Evolutionary conservation across 2,888 invertebrate genomes (phyloP), one percentile per base, ranked within the genome.

Genomic region (Brenthis hecate): DNA sequence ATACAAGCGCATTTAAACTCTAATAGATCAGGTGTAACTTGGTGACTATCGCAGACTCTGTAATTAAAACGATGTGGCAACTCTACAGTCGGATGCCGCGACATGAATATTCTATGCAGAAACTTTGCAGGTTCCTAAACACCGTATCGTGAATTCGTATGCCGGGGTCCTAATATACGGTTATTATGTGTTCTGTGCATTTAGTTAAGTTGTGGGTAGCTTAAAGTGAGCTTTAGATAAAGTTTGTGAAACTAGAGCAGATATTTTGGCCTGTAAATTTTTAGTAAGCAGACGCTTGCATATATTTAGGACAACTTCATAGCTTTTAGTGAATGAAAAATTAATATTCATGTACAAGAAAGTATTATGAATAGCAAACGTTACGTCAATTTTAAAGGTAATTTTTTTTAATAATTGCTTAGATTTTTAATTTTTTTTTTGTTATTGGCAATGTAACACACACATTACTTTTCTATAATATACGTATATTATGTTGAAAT

Each of bases 1-100:
- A 32, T 66, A 69, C 61, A 69, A 67, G 65, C 56, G 62, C 68
- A 71, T 74, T 77, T 75, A 73, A 76, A 77, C 68, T 76, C 75
- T 75, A 76, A 77, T 74, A 73, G 73, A 72, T 70, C 73, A 71
- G 72, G 70, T 72, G 73, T 73, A 66, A 66, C 53, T 54, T 62
- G 65, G 61, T 65, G 65, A 64, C 69, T 69, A 66, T 68, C 67
- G 74, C 72, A 65, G 71, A 58, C 57, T 66, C 16, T 63, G 75
- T 76, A 77, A 78, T 78, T 77, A 78, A 78, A 78, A 74, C 74
- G 73, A 70, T 71, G 73, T 55, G 50, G 72, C 61, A 78, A 76
- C 72, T 43, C 36, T 43, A 68, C 70, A 72, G 74, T 73, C 64
- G 72, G 74, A 73, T 74, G 71, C 72, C 73, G 72, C 73, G 66